Percentiles rank a stretch among this genome's conserved stretches.
These are phyloP conservation scores for Drosophila bifasciata DNA, from an alignment of 1,140 invertebrate species.

Conservation along the genomic window DNA sequence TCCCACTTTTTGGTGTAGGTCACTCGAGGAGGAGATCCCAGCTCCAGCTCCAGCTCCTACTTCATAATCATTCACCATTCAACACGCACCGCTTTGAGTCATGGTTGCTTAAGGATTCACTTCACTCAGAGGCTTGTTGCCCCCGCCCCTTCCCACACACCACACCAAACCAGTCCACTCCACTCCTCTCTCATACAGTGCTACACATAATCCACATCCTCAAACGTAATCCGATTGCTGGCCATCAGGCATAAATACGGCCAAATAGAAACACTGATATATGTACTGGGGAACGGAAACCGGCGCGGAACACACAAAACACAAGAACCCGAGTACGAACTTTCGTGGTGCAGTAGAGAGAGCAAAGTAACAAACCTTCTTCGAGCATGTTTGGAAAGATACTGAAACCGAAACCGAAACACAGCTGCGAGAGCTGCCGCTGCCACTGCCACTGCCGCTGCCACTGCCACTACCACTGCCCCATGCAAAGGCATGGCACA, in stretches of 20 bases:
- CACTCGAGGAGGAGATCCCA: too few species aligned
- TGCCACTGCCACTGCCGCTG: too few species aligned
- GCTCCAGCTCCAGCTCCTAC: too few species aligned
- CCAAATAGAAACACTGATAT: conserved; percentile 21
- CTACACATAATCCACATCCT: conserved; percentile 25
- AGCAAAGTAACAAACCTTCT: conserved; percentile 74
- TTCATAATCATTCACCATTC: too few species aligned
- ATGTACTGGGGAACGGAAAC: conserved; percentile 8
- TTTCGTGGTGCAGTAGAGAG: conserved; percentile 21
- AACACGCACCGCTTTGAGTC: too few species aligned
- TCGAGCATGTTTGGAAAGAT: conserved; percentile 82
- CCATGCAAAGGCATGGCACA: conserved; percentile 40
- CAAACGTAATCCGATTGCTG: conserved; percentile 48
- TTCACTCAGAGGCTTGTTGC: too few species aligned
- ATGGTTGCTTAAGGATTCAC: too few species aligned
- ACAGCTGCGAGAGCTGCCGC: conserved; percentile 61
- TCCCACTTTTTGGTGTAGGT: too few species aligned
- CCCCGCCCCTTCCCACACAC: too few species aligned
- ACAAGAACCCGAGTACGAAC: conserved; percentile 19
- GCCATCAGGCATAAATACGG: conserved; percentile 48
- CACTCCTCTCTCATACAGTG: neutral
- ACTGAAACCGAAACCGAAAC: conserved; percentile 53
- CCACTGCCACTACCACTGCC: too few species aligned
- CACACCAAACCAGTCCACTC: conserved; percentile 5
- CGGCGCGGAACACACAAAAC: conserved; percentile 55